phyloP scores from a whole-genome alignment of 2,797 vertebrate genomes.

The Gymnoscopelus microlampas region DNA sequence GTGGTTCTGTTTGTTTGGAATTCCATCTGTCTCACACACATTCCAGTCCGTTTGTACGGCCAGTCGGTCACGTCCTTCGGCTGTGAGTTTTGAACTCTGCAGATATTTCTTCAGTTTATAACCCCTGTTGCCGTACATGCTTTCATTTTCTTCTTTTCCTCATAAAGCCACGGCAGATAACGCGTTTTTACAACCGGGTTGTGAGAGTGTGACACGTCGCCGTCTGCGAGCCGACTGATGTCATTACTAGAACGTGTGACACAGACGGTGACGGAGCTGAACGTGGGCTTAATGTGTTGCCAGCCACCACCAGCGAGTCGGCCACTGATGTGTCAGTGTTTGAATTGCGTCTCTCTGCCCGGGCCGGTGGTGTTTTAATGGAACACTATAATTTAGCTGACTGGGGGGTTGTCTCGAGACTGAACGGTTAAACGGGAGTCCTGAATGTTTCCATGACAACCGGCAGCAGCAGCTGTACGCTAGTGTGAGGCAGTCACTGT shows the following conservation, averaged over 20 bases:
- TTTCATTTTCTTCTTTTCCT: not conserved
- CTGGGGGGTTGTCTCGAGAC: slow-evolving; percentile 59
- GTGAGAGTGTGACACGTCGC: slow-evolving; percentile 15
- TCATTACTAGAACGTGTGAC: slow-evolving; percentile 47
- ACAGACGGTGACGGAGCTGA: slow-evolving; percentile 21
- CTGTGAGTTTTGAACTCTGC: slow-evolving; percentile 49
- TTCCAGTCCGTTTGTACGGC: not conserved
- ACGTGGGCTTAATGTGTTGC: slow-evolving; percentile 3
- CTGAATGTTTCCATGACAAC: slow-evolving; percentile 79
- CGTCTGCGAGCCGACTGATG: slow-evolving; percentile 47
- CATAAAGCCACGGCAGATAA: slow-evolving; percentile 22
- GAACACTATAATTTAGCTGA: slow-evolving; percentile 71
- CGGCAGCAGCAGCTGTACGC: slow-evolving; percentile 77
- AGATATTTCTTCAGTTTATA: slow-evolving; percentile 32
- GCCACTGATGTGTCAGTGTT: slow-evolving; percentile 42
- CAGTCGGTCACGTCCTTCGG: slow-evolving; percentile 17
- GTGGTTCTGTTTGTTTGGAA: not conserved
- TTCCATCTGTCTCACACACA: not conserved
- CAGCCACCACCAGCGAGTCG: slow-evolving; percentile 8
- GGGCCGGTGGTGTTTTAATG: slow-evolving; percentile 26
- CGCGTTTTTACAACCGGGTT: slow-evolving; percentile 32
- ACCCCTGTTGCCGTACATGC: slow-evolving; percentile 7
- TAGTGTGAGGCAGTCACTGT: slow-evolving; percentile 69
- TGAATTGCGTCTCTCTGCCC: slow-evolving; percentile 37
- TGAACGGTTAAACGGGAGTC: slow-evolving; percentile 49